Base-by-base conservation (phyloP, 64 coral and sea anemone genomes). In the Montipora sp. region DNA sequence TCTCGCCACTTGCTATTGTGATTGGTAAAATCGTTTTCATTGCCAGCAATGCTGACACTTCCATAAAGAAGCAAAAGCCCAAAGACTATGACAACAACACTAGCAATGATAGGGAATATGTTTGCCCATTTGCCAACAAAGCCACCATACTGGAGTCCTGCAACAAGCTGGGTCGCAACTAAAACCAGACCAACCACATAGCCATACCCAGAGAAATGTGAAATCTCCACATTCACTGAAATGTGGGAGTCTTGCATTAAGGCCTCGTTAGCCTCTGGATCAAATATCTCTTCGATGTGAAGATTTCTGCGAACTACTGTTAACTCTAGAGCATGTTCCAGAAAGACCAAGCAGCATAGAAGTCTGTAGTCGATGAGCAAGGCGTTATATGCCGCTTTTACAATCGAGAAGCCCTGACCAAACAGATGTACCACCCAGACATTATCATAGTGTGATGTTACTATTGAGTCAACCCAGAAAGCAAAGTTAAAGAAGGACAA, bases 401-500 rank as follows among this genome's bases (percentile, higher is more conserved):
- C 88, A 15, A 96, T 96, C 6, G 91, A 96, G 70, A 96, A 96
- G 6, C 87, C 95, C 13, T 93, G 80, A 24, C 95, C 95, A 81
- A 96, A 93, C 7, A 93, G 77, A 16, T 63, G 13, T 49, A 80
- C 59, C 7, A 80, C 87, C 20, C 89, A 96, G 5, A 78, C 80
- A 47, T 96, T 96, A 83, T 96, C 95, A 21, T 75, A 47, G 3
- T 43, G 59, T 19, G 91, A 43, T n/a, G 95, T 96, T 36, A 80
- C 77, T n/a, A 96, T 75, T 19, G 91, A 96, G 65, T 96, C 95
- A 16, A 96, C 48, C 91, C 91, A 96, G 21, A 96, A 93, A 18
- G 95, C 95, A 90, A 96, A 96, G 65, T 96, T 96, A 18, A 96
- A 90, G 50, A 96, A 76, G 2, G 95, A 96, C 0, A 96, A 47